Evolutionary conservation across 92 coral and sea anemone species (phyloP).

Genomic region (Phenganax stokvisi): DNA sequence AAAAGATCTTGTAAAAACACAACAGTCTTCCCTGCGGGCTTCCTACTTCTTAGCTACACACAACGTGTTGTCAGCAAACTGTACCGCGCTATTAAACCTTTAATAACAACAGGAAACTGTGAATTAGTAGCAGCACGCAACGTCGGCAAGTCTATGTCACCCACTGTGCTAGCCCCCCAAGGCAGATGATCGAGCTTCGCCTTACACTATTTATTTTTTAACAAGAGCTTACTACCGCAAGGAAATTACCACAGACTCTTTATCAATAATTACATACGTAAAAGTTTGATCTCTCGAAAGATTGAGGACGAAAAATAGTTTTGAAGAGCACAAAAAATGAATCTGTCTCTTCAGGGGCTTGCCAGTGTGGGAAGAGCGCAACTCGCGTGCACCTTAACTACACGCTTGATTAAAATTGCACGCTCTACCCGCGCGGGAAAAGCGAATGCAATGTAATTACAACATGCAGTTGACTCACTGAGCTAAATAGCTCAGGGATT

Average conservation of each 20-base stretch:
- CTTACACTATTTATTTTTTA: too few relatives aligned
- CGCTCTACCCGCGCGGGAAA: too few relatives aligned
- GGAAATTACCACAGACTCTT: too few relatives aligned
- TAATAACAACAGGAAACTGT: conserved; percentile 35
- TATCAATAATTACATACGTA: too few relatives aligned
- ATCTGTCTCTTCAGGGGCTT: neutral
- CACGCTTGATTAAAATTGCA: too few relatives aligned
- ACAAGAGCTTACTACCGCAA: too few relatives aligned
- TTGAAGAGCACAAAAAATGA: too few relatives aligned
- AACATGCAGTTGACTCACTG: too few relatives aligned
- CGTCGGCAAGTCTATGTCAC: conserved; percentile 22
- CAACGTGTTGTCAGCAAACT: neutral
- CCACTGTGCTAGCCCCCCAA: neutral
- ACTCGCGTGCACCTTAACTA: neutral
- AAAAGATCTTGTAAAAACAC: neutral
- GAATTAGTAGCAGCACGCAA: conserved; percentile 24
- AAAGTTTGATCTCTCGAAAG: too few relatives aligned
- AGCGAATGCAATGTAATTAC: too few relatives aligned
- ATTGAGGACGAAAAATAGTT: too few relatives aligned
- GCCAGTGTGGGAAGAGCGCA: neutral
- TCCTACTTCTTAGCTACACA: neutral
- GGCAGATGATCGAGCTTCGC: neutral
- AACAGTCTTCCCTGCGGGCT: neutral
- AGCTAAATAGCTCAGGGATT: too few relatives aligned
- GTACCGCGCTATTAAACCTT: neutral